phyloP scores from a whole-genome alignment of 1,140 invertebrate species.

The Cherax destructor region DNA sequence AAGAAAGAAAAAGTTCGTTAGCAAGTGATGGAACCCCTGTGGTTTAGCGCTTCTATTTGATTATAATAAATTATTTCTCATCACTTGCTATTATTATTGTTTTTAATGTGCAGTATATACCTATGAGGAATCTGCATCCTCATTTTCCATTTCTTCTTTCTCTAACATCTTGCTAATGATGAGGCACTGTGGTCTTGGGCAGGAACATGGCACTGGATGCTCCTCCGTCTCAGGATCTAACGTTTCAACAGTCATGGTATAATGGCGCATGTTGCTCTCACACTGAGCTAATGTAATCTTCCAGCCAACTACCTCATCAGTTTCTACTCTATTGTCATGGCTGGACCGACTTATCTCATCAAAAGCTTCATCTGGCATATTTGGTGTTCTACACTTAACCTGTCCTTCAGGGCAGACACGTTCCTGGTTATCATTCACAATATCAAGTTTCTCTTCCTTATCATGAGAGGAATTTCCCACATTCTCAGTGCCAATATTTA shows the following conservation, averaged over 20 bases:
- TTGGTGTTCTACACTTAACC: background rate
- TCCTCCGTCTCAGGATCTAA: conserved; percentile 83
- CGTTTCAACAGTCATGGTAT: conserved; percentile 83
- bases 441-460: background rate
- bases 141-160: conserved; percentile 13
- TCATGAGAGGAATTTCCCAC: background rate
- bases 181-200: conserved; percentile 86
- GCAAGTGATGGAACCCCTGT: too few relatives aligned
- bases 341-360: conserved; percentile 9
- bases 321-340: conserved; percentile 73
- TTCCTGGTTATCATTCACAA: background rate
- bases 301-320: conserved; percentile 82
- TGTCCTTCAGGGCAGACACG: background rate
- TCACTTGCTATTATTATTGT: too few relatives aligned
- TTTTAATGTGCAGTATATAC: too few relatives aligned
- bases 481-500: background rate
- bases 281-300: conserved; percentile 80
- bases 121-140: conserved; percentile 35
- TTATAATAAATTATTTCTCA: too few relatives aligned
- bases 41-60: too few relatives aligned
- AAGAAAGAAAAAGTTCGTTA: too few relatives aligned
- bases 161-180: conserved; percentile 77
- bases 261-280: conserved; percentile 77
- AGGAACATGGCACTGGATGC: conserved; percentile 86
- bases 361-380: background rate